Evolutionary conservation across 2,113 vertebrate species (phyloP), one percentile per base, ranked within the genome.

Genomic region (Seriola rivoliana): DNA sequence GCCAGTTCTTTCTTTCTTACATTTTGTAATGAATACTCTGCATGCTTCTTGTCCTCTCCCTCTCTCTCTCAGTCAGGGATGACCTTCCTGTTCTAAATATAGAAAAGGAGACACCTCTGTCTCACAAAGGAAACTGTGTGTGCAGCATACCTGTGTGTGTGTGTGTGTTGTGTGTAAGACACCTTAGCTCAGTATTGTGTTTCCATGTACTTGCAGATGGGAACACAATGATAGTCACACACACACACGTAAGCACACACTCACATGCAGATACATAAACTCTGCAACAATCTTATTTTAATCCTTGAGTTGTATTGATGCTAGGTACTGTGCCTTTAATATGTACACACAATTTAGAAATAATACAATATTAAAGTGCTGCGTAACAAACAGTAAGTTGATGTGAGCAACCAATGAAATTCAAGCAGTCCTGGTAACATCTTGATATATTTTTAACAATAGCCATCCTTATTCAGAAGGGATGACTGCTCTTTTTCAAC

Each of bases 31-130:
- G 10, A 14, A 54, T 42, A 73, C 29, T 62, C n/a, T 5, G 13
- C 21, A 29, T 34, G 29, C 59, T 79, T 69, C 64, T 65, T 50
- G 64, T 59, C 32, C 40, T 69, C 64, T 62, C 60, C 25, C 71
- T 65, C 68, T 54, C 23, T 23, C 78, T 54, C 67, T 77, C 68
- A 71, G 52, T 58, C 68, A 87, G 79, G 83, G 83, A 87, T 78
- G 80, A 88, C 80, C 85, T 91, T 88, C 75, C 67, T 82, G 67
- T 73, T 90, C 80, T 91, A 88, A 90, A 88, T 89, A 87, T 88
- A 91, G 88, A 88, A 76, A 79, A 88, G 87, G 83, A 90, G 84
- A 91, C 76, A 89, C 87, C 54, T 82, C 75, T 77, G 8, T 75
- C 72, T 58, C 32, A 79, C 69, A 76, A 70, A 72, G 60, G 72